Base-by-base conservation (phyloP, 2,113 vertebrate species). In the Stigmatopora nigra region DNA sequence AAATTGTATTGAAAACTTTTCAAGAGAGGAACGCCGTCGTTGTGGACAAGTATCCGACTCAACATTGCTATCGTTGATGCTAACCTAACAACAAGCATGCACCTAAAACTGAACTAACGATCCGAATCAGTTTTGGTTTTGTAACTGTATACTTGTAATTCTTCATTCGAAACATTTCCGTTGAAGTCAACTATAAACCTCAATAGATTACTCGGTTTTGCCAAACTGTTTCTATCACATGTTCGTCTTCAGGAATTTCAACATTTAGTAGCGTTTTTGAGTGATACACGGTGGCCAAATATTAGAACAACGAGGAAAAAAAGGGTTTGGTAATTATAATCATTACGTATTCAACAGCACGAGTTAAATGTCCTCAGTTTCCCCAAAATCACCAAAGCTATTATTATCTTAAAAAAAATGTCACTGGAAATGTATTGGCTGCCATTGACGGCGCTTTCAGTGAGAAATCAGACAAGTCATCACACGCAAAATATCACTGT, bases 21-120 rank as follows among this genome's bases (percentile, higher is more conserved):
- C 41, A 13, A 61, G 12, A 22, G 17, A 3, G 19, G 45, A 61
- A 22, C 1, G 22, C 14, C 20, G 5, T 38, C 41, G 11, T 2
- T 11, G 19, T 19, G 3, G 56, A 36, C 31, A 15, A 36, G 31
- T 35, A 36, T 35, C 56, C 56, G 56, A 17, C n/a, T 45, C 19
- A 45, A 61, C 41, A 45, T 19, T 15, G 59, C 41, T 45, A 15
- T 20, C n/a, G 7, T 45, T 12, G 5, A 9, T 67, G 79, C 78
- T 82, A 84, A 78, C 73, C 0, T 7, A 14, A 67, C 63, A 14
- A 67, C 63, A 82, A 80, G 66, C 74, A 14, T 31, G 22, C 74
- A 68, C 70, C 16, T n/a, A 22, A 5, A 4, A 17, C 7, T n/a
- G 17, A 38, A 59, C 38, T 36, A 59, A 19, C 51, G 53, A 52